Base-by-base conservation (phyloP, 2,113 vertebrate genomes). In the Oplegnathus fasciatus region DNA sequence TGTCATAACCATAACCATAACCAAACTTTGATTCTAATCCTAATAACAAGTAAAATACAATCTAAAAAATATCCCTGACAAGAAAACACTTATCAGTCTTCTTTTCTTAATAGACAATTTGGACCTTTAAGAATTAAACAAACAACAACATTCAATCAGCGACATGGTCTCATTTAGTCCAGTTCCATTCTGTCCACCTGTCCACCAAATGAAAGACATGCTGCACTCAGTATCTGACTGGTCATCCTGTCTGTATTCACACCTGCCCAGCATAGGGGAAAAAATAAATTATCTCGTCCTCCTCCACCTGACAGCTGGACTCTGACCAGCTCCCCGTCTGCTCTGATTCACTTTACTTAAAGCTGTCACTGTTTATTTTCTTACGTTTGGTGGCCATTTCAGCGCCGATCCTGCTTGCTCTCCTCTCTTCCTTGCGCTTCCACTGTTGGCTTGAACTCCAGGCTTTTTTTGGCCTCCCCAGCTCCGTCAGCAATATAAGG, bases 381-480 rank as follows among this genome's bases (percentile, higher is more conserved):
- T 96, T 95, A 96, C 95, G 90, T 96, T 96, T 95, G 89, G 89
- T 88, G 90, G 95, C 95, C 95, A 96, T 96, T 91, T 94, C 91
- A 78, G 88, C 86, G 52, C 87, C 44, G 83, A 64, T 93, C 85
- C 86, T 78, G 70, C 86, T 88, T 77, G 86, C 86, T 86, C 80
- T 76, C 74, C 87, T 88, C 85, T 87, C 78, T 80, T 90, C 86
- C 92, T 83, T 85, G 75, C 11, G 55, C 89, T 78, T 73, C 86
- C 88, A 83, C 79, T 58, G 91, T 62, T 85, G 80, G 89, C 87
- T 78, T 81, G 40, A 86, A 80, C 85, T 55, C 60, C 70, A 79
- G 85, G 93, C 95, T 96, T 95, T 95, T 96, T 96, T 95, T 96
- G 95, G 95, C 92, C 75, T 52, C 86, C 86, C 66, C 48, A 79